phyloP scores from a whole-genome alignment of 2,797 vertebrate genomes.

The Cephalopachus bancanus region DNA sequence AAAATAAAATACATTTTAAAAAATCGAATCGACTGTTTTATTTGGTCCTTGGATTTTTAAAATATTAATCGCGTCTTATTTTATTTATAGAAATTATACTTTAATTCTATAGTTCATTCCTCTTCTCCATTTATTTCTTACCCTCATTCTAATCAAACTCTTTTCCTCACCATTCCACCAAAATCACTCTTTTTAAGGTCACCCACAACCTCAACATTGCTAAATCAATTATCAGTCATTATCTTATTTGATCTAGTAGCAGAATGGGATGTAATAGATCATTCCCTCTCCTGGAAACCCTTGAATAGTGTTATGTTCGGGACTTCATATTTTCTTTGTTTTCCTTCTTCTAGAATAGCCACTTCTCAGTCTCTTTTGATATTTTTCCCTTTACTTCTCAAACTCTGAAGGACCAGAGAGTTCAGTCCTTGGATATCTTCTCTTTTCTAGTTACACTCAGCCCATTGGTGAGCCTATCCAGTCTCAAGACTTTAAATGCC shows the following conservation, averaged over 20 bases:
- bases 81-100: background rate
- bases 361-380: background rate
- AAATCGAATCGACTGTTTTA: background rate
- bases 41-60: conserved; percentile 32
- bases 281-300: background rate
- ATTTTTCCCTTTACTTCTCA: background rate
- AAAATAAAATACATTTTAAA: no score
- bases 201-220: background rate
- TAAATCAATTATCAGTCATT: background rate
- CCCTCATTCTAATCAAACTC: background rate
- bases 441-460: background rate
- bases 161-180: background rate
- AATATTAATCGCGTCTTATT: conserved; percentile 38
- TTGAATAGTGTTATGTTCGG: background rate
- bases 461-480: background rate
- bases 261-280: background rate
- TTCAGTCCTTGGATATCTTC: background rate
- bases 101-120: background rate
- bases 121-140: background rate
- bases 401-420: background rate
- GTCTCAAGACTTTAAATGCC: background rate
- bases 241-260: background rate
- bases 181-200: background rate
- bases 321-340: background rate
- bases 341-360: background rate